Evolutionary conservation across 2,797 vertebrate genomes (phyloP).

Genomic region (Siniperca obscura): DNA sequence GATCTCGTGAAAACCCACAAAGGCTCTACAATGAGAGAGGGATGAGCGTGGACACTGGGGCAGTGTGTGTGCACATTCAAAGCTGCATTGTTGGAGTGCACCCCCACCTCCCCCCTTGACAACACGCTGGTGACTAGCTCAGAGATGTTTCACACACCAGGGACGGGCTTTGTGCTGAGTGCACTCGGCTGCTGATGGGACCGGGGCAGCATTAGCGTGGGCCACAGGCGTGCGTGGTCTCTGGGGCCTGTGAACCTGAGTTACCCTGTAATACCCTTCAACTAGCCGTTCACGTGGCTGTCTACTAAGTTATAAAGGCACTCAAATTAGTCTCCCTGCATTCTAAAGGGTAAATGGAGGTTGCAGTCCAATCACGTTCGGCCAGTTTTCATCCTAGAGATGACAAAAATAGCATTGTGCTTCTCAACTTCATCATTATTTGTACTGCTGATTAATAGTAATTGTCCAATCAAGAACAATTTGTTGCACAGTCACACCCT

Average conservation of each 20-base stretch:
- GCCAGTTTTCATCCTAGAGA: conserved; percentile 38
- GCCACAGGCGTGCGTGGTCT: conserved; percentile 46
- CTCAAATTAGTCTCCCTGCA: conserved; percentile 48
- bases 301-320: conserved; percentile 59
- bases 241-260: conserved; percentile 62
- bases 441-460: conserved; percentile 69
- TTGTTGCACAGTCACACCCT: conserved; percentile 69
- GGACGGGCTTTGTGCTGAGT: conserved; percentile 68
- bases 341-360: conserved; percentile 22
- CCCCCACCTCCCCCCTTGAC: conserved; percentile 75
- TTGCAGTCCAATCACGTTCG: conserved; percentile 36
- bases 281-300: conserved; percentile 67
- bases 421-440: conserved; percentile 59
- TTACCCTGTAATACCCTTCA: conserved; percentile 60
- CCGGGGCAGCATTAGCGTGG: conserved; percentile 37
- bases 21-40: conserved; percentile 82
- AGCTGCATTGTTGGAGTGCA: conserved; percentile 84
- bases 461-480: conserved; percentile 71
- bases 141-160: conserved; percentile 75
- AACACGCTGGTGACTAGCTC: conserved; percentile 77
- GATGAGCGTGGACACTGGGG: conserved; percentile 83
- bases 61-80: conserved; percentile 80
- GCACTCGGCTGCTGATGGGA: conserved; percentile 58
- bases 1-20: conserved; percentile 83
- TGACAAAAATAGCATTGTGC: conserved; percentile 50